These are phyloP conservation scores for Varanus salvator DNA, from an alignment of 2,113 vertebrate genomes.

Conservation along the genomic window DNA sequence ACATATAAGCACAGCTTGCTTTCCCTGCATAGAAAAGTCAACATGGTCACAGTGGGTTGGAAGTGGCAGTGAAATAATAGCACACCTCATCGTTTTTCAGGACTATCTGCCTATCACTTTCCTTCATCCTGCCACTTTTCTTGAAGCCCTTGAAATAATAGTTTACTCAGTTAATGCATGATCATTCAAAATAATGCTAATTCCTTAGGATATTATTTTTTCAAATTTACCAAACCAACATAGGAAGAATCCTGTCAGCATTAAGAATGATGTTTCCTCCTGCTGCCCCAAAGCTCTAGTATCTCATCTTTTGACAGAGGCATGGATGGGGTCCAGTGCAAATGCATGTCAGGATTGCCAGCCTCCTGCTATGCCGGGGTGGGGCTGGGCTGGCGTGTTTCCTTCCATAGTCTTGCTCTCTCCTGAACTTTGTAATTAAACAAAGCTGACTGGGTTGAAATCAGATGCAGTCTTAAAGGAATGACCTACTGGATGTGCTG, in stretches of 20 bases:
- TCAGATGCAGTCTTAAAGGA: slow-evolving; percentile 2
- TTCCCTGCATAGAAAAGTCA: not conserved
- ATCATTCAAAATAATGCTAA: not conserved
- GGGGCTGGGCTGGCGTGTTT: not conserved
- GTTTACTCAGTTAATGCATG: not conserved
- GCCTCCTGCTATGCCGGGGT: not conserved
- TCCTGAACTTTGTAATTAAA: slow-evolving; percentile 16
- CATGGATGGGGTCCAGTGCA: not conserved
- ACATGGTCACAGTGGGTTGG: not conserved
- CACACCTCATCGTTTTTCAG: not conserved
- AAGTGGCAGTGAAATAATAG: not conserved
- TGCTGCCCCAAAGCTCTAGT: not conserved
- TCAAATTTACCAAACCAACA: not conserved
- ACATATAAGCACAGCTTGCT: too few species aligned
- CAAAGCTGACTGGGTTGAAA: slow-evolving; percentile 1
- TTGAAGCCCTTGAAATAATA: not conserved
- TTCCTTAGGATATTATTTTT: not conserved
- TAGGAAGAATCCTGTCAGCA: not conserved
- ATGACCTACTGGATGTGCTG: not conserved
- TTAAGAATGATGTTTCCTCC: slow-evolving; percentile 9
- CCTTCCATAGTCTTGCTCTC: not conserved
- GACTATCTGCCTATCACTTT: not conserved
- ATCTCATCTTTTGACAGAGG: slow-evolving; percentile 10
- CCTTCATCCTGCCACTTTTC: not conserved
- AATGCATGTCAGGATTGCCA: slow-evolving; percentile 4